Evolutionary conservation across 2,888 invertebrate genomes (phyloP).

Genomic region (Nebria salina): DNA sequence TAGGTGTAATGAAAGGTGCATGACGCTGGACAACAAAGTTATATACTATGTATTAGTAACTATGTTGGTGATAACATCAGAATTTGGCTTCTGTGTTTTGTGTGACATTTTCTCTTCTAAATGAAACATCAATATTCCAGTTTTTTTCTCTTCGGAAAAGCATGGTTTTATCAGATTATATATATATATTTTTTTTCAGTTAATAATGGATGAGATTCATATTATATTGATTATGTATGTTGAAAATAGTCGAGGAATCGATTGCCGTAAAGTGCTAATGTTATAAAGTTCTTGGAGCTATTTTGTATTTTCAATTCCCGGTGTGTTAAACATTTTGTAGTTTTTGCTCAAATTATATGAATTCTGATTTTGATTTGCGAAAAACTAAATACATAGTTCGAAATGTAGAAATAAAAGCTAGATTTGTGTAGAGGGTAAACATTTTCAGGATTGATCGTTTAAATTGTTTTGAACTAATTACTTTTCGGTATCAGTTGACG

Average conservation of each 20-base stretch:
- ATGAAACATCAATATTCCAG: neutral
- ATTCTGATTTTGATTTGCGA: no score
- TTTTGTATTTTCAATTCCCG: neutral
- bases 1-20: constrained; percentile 21
- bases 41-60: neutral
- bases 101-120: neutral
- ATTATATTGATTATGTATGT: neutral
- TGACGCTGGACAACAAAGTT: constrained; percentile 7
- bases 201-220: neutral
- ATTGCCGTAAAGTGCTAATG: neutral
- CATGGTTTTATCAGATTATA: neutral
- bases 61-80: constrained; percentile 7
- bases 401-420: no score
- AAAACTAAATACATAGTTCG: no score
- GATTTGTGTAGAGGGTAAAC: no score
- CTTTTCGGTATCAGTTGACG: no score
- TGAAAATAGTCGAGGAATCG: neutral
- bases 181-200: neutral
- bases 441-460: no score
- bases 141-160: neutral
- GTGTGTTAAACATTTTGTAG: no score
- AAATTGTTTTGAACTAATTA: no score
- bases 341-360: no score
- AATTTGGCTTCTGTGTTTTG: constrained; percentile 17
- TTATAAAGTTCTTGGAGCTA: neutral